Conservation (phyloP, 1,140 invertebrate species). For the Apis florea region DNA sequence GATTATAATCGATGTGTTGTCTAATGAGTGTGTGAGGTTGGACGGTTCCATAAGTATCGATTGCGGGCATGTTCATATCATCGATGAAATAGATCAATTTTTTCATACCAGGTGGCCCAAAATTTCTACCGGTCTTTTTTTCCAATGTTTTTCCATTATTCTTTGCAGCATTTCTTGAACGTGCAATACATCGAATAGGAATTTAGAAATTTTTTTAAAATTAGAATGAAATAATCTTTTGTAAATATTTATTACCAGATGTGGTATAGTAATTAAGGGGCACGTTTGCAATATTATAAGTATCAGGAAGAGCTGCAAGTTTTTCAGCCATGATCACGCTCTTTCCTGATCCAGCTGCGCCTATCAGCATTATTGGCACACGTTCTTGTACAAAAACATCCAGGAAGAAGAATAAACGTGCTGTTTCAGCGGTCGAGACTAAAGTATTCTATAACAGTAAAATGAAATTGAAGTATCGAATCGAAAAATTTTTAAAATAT, state of each 20-base stretch:
- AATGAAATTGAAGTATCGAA: not conserved
- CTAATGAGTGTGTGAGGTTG: slow-evolving; percentile 96
- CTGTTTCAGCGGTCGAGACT: slow-evolving; percentile 94
- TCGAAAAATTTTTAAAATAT: not conserved
- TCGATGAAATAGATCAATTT: slow-evolving; percentile 97
- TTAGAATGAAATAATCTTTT: too few relatives aligned
- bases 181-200: not conserved
- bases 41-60: slow-evolving; percentile 96
- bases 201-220: not conserved
- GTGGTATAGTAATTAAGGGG: slow-evolving; percentile 98
- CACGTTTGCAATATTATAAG: slow-evolving; percentile 91
- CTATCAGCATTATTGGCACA: slow-evolving; percentile 95
- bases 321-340: slow-evolving; percentile 93
- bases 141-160: slow-evolving; percentile 96
- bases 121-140: slow-evolving; percentile 97
- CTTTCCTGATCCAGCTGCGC: slow-evolving; percentile 92
- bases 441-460: slow-evolving; percentile 83
- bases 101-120: slow-evolving; percentile 94
- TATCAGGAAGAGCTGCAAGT: slow-evolving; percentile 87
- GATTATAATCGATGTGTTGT: slow-evolving; percentile 96
- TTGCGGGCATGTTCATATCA: slow-evolving; percentile 98
- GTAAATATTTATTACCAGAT: slow-evolving; percentile 82
- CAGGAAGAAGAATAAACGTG: slow-evolving; percentile 93
- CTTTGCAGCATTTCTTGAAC: slow-evolving; percentile 90
- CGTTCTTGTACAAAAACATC: slow-evolving; percentile 90